These are phyloP conservation scores for Zaprionus bogoriensis DNA, from an alignment of 2,888 invertebrate genomes.

Conservation along the genomic window DNA sequence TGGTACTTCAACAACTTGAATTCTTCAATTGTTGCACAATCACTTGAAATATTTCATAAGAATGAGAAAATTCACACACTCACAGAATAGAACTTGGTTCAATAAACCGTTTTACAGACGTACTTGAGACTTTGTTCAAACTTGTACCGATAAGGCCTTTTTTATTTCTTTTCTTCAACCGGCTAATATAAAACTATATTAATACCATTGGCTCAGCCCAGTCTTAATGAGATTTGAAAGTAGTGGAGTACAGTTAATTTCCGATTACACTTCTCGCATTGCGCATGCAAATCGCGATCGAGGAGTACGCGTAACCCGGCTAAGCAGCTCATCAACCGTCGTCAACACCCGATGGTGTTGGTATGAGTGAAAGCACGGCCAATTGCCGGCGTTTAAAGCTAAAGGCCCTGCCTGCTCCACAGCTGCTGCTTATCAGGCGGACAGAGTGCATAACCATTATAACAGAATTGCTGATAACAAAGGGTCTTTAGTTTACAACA, in stretches of 20 bases:
- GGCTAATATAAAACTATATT: neutral
- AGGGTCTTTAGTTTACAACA: constrained; percentile 46
- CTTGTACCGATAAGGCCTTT: neutral
- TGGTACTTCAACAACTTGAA: neutral
- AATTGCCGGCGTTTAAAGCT: constrained; percentile 34
- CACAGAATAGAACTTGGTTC: neutral
- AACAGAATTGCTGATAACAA: constrained; percentile 57
- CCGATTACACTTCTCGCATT: constrained; percentile 42
- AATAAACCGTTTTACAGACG: neutral
- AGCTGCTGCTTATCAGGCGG: constrained; percentile 55
- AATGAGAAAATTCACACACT: neutral
- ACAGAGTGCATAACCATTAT: constrained; percentile 45
- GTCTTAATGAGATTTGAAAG: constrained; percentile 1
- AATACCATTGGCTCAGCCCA: neutral
- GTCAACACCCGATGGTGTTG: constrained; percentile 36
- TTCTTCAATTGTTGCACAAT: constrained; percentile 1
- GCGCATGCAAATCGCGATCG: constrained; percentile 29
- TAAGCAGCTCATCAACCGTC: constrained; percentile 47
- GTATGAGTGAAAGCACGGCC: constrained; percentile 30
- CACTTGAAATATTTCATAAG: constrained; percentile 16
- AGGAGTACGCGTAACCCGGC: neutral
- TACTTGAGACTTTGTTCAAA: neutral
- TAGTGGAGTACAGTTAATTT: neutral
- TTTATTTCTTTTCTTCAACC: neutral
- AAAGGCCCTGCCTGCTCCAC: constrained; percentile 11